Evolutionary conservation across 1,140 invertebrate species (phyloP).

Genomic region (Heliothis subflexa): DNA sequence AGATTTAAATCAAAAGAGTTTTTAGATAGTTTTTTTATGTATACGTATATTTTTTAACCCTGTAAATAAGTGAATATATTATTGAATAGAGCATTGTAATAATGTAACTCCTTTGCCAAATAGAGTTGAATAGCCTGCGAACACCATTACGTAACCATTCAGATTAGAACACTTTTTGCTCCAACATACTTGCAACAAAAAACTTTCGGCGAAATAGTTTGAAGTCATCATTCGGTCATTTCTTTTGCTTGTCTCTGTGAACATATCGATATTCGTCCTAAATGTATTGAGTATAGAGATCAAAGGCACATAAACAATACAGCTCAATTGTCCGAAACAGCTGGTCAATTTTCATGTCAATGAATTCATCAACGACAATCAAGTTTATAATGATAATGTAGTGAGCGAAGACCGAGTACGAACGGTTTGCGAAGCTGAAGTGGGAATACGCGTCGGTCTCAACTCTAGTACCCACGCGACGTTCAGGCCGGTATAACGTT

Average conservation of each 20-base stretch:
- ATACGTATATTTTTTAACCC: too few species aligned
- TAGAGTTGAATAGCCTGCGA: constrained; percentile 14
- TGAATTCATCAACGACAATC: constrained; percentile 64
- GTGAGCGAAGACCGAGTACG: constrained; percentile 48
- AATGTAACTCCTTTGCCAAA: not conserved
- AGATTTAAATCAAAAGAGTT: too few species aligned
- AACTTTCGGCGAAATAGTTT: not conserved
- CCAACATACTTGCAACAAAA: not conserved
- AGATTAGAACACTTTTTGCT: not conserved
- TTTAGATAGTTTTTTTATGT: too few species aligned
- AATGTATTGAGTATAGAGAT: too few species aligned
- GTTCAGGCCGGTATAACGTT: constrained; percentile 65
- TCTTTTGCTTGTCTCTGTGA: not conserved
- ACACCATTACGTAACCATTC: constrained; percentile 10
- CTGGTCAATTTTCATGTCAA: constrained; percentile 60
- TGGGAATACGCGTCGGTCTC: constrained; percentile 29
- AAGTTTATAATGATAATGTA: constrained; percentile 57
- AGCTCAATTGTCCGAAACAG: constrained; percentile 51
- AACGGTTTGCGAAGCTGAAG: constrained; percentile 32
- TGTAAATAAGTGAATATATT: too few species aligned
- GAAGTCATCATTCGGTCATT: constrained; percentile 3
- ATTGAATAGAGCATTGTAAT: not conserved
- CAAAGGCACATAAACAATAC: not conserved
- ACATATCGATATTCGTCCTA: not conserved
- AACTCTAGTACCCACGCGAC: constrained; percentile 66